A percentile compares a stretch with the other conserved stretches of the same genome.
phyloP scores from a whole-genome alignment of 2,888 invertebrate genomes.

The Stenolophus ochropezus region DNA sequence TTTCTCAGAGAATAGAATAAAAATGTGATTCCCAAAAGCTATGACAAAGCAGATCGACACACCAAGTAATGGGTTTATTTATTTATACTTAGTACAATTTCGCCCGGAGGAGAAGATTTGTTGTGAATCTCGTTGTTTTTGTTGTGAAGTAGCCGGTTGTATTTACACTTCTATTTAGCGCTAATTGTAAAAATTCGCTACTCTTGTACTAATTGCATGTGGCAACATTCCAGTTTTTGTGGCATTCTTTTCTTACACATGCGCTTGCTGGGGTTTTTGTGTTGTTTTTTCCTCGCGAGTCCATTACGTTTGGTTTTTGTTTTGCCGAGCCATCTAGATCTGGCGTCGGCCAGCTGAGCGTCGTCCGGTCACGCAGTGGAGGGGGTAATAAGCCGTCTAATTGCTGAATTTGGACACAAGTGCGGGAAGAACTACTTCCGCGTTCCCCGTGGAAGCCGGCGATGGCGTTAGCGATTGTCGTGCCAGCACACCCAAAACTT shows the following conservation, averaged over 20 bases:
- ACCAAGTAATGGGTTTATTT: no score
- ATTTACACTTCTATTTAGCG: background rate
- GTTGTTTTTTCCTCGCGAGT: constrained; percentile 10
- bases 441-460: constrained; percentile 8
- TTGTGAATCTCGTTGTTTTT: background rate
- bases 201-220: constrained; percentile 16
- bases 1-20: no score
- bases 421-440: constrained; percentile 41
- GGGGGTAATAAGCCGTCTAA: constrained; percentile 50
- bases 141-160: background rate
- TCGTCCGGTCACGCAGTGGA: constrained; percentile 10
- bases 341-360: background rate
- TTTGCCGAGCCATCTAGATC: background rate
- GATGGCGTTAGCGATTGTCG: constrained; percentile 11
- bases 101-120: background rate
- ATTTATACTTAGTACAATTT: no score
- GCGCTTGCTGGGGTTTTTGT: constrained; percentile 3
- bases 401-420: constrained; percentile 48
- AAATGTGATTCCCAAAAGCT: no score
- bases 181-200: background rate
- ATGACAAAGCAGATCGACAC: no score
- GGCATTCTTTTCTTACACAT: constrained; percentile 39
- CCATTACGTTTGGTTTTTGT: constrained; percentile 32
- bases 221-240: constrained; percentile 32
- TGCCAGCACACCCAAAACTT: background rate